Conservation (phyloP, 2,113 vertebrate genomes). For the western clawed frog (Xenopus tropicalis) region UCB_Xtro_10.0 CM004451.2:65617501-65618000, state of each 20-base stretch:
- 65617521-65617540: not conserved
- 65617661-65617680: slow-evolving; percentile 76
- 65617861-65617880: slow-evolving; percentile 84
- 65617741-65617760: slow-evolving; percentile 88
- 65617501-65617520: not conserved
- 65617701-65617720: slow-evolving; percentile 83
- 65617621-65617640: not conserved
- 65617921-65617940: slow-evolving; percentile 61
- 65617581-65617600: not conserved
- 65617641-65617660: slow-evolving; percentile 57
- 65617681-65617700: slow-evolving; percentile 86
- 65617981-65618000: slow-evolving; percentile 14
- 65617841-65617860: slow-evolving; percentile 79
- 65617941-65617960: not conserved
- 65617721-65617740: slow-evolving; percentile 97
- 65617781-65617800: slow-evolving; percentile 63
- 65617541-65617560: not conserved
- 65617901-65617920: slow-evolving; percentile 76
- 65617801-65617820: slow-evolving; percentile 87
- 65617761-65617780: slow-evolving; percentile 82
- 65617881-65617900: slow-evolving; percentile 77
- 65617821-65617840: slow-evolving; percentile 75
- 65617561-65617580: not conserved
- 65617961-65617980: not conserved
- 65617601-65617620: not conserved